phyloP scores from a whole-genome alignment of 2,797 vertebrate species.

The Chaenodraco wilsoni region DNA sequence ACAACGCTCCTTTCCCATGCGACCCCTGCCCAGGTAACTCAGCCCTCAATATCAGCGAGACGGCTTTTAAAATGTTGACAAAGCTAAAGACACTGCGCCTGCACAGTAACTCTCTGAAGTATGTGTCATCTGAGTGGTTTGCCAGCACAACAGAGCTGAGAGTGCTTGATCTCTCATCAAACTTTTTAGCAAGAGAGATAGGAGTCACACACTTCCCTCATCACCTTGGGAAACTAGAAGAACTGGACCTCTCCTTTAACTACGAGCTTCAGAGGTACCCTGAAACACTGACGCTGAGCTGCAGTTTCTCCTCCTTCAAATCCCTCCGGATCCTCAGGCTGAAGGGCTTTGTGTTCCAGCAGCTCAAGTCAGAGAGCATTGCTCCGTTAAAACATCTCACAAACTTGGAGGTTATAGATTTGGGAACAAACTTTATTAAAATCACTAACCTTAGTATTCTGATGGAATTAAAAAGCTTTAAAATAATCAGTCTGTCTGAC shows the following conservation, averaged over 20 bases:
- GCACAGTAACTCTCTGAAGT: slow-evolving; percentile 92
- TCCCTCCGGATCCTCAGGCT: slow-evolving; percentile 86
- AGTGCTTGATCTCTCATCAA: slow-evolving; percentile 92
- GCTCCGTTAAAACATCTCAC: slow-evolving; percentile 79
- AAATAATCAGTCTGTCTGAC: slow-evolving; percentile 90
- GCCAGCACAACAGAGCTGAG: slow-evolving; percentile 77
- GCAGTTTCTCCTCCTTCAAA: slow-evolving; percentile 82
- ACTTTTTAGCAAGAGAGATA: slow-evolving; percentile 89
- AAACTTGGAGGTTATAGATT: slow-evolving; percentile 89
- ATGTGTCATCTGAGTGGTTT: slow-evolving; percentile 87
- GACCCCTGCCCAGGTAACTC: slow-evolving; percentile 84
- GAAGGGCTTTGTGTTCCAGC: slow-evolving; percentile 91
- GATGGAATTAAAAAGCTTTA: slow-evolving; percentile 83
- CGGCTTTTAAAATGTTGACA: slow-evolving; percentile 84
- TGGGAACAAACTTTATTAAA: slow-evolving; percentile 97
- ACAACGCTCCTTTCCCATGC: slow-evolving; percentile 92
- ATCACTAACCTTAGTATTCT: slow-evolving; percentile 86
- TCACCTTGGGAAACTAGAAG: slow-evolving; percentile 84
- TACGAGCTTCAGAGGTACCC: slow-evolving; percentile 89
- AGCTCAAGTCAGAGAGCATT: slow-evolving; percentile 81
- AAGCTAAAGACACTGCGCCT: slow-evolving; percentile 88
- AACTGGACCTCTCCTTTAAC: slow-evolving; percentile 94
- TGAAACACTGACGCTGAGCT: slow-evolving; percentile 81
- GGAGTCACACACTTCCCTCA: slow-evolving; percentile 83
- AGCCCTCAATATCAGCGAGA: slow-evolving; percentile 81